Percentiles rank a stretch among this genome's conserved stretches.
Conservation (phyloP, 2,888 invertebrate species). For the Eupelmus urozonus region DNA sequence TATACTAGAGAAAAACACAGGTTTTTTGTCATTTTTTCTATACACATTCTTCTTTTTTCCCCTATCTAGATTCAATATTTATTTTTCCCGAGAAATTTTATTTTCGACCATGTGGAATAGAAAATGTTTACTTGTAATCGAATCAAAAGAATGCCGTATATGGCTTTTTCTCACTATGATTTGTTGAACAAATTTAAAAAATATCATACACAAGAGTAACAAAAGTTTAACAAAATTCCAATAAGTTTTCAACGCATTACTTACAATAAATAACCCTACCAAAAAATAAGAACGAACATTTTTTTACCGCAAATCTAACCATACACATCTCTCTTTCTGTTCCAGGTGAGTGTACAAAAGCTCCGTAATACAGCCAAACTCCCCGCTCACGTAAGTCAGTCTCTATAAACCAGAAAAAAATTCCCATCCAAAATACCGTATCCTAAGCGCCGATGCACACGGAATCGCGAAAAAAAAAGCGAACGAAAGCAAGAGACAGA, state of each 20-base stretch:
- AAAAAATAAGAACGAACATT: background rate
- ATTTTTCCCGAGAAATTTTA: slow-evolving; percentile 32
- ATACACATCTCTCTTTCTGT: slow-evolving; percentile 17
- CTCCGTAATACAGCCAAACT: background rate
- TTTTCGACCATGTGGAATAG: slow-evolving; percentile 16
- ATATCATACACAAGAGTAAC: too few species aligned
- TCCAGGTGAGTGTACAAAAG: slow-evolving; percentile 39
- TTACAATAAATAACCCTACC: too few species aligned
- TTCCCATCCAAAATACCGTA: background rate
- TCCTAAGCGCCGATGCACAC: background rate
- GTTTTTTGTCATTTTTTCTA: too few species aligned
- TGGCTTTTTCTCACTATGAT: background rate
- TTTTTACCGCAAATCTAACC: background rate
- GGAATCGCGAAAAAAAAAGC: background rate
- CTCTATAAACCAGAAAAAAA: background rate
- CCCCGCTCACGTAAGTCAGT: slow-evolving; percentile 14
- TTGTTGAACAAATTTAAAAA: too few species aligned
- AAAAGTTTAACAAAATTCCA: background rate
- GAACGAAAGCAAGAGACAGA: slow-evolving; percentile 1
- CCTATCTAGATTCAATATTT: slow-evolving; percentile 37
- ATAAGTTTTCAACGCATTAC: too few species aligned
- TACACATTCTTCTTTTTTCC: background rate
- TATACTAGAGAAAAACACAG: background rate
- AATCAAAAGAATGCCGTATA: slow-evolving; percentile 5
- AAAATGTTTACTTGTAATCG: slow-evolving; percentile 39